These are phyloP conservation scores for Dufourea novaeangliae DNA, from an alignment of 1,140 invertebrate species.

Conservation along the genomic window DNA sequence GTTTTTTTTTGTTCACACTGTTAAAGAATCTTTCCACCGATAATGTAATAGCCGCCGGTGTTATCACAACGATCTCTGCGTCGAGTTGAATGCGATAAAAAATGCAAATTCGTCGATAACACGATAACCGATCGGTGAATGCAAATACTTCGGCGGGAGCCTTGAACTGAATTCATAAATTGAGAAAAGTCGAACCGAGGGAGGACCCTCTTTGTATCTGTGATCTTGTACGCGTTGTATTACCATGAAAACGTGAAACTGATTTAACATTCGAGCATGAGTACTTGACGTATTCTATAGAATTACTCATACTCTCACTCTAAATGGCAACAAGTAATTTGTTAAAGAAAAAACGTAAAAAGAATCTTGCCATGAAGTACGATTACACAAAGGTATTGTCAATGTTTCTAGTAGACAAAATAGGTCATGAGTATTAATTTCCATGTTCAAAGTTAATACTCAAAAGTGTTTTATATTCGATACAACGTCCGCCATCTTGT, in stretches of 20 bases:
- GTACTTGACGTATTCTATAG: not conserved
- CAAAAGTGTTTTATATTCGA: no score
- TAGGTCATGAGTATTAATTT: no score
- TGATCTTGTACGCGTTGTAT: not conserved
- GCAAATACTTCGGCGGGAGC: not conserved
- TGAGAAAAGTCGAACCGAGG: not conserved
- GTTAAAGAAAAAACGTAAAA: no score
- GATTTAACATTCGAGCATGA: not conserved
- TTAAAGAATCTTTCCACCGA: no score
- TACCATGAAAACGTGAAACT: not conserved
- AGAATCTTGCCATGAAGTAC: no score
- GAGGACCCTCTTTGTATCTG: not conserved
- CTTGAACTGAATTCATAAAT: not conserved
- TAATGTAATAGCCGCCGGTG: not conserved
- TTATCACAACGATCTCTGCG: not conserved
- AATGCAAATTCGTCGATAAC: conserved; percentile 1
- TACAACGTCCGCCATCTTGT: no score
- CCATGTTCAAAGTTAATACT: no score
- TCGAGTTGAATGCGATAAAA: not conserved
- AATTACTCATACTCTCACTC: no score
- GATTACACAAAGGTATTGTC: no score
- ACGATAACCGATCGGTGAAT: not conserved
- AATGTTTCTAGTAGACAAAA: no score
- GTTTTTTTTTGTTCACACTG: not conserved
- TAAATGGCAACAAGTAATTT: no score